Percentiles rank a stretch among this genome's conserved stretches.
phyloP scores from a whole-genome alignment of 2,888 invertebrate species.

The Cryptocephalus moraei region DNA sequence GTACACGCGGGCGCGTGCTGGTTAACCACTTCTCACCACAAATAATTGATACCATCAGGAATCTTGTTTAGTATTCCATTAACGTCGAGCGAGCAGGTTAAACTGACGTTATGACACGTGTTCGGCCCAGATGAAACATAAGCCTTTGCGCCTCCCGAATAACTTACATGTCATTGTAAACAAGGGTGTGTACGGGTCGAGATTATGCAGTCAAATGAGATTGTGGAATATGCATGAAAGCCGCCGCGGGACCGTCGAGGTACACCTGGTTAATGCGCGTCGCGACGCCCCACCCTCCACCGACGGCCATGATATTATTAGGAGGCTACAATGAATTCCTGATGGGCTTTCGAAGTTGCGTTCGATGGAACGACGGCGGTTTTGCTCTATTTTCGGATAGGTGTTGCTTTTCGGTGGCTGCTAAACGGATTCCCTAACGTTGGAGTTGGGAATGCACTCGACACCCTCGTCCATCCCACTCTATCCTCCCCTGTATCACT shows the following conservation, averaged over 20 bases:
- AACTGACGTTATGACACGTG: slow-evolving; percentile 18
- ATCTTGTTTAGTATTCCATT: slow-evolving; percentile 18
- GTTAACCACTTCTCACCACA: neutral
- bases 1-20: too few species aligned
- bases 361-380: too few species aligned
- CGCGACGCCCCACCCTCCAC: neutral
- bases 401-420: too few species aligned
- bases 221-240: slow-evolving; percentile 39
- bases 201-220: slow-evolving; percentile 39
- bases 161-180: slow-evolving; percentile 32
- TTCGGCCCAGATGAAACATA: slow-evolving; percentile 17
- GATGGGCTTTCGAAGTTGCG: neutral
- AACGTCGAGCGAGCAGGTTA: slow-evolving; percentile 8
- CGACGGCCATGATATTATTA: neutral
- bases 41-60: slow-evolving; percentile 11
- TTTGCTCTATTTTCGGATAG: too few species aligned
- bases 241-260: slow-evolving; percentile 24
- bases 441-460: too few species aligned
- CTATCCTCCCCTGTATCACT: too few species aligned
- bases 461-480: too few species aligned
- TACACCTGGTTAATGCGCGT: neutral
- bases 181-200: slow-evolving; percentile 30
- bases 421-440: too few species aligned
- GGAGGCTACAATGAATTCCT: neutral
- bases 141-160: slow-evolving; percentile 13